phyloP scores from a whole-genome alignment of 2,888 invertebrate genomes.

The Anodontia alba region DNA sequence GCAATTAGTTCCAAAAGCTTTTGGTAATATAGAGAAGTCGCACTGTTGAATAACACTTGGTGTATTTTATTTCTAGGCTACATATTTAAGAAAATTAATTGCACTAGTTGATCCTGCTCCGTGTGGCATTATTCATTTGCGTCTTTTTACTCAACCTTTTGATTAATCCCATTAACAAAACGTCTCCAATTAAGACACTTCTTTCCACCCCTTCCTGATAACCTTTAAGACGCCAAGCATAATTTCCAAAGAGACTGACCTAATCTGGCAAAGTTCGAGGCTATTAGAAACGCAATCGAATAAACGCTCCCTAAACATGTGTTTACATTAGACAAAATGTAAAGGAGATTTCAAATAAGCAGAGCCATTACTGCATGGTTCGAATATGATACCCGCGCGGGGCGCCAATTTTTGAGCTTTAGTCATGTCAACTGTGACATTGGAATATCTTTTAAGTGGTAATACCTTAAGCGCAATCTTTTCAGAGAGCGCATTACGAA shows the following conservation, averaged over 20 bases:
- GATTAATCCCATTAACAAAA: slow-evolving; percentile 3
- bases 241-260: not conserved
- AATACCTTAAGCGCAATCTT: not conserved
- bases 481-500: not conserved
- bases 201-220: not conserved
- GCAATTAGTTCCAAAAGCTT: too few relatives aligned
- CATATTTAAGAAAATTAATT: not conserved
- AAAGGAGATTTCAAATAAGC: slow-evolving; percentile 6
- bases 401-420: slow-evolving; percentile 1
- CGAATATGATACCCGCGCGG: not conserved
- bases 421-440: not conserved
- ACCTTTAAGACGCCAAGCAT: slow-evolving; percentile 5
- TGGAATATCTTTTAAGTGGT: not conserved
- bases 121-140: not conserved
- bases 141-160: not conserved
- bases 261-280: slow-evolving; percentile 8
- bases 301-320: not conserved
- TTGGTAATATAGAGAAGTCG: too few relatives aligned
- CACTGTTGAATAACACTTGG: too few relatives aligned
- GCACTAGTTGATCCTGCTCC: not conserved
- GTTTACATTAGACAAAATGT: not conserved
- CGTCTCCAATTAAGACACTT: slow-evolving; percentile 7
- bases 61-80: too few relatives aligned
- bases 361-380: slow-evolving; percentile 6
- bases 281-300: slow-evolving; percentile 3